Evolutionary conservation across 1,140 invertebrate genomes (phyloP), one percentile per base, ranked within the genome.

Genomic region (Zaprionus davidi): DNA sequence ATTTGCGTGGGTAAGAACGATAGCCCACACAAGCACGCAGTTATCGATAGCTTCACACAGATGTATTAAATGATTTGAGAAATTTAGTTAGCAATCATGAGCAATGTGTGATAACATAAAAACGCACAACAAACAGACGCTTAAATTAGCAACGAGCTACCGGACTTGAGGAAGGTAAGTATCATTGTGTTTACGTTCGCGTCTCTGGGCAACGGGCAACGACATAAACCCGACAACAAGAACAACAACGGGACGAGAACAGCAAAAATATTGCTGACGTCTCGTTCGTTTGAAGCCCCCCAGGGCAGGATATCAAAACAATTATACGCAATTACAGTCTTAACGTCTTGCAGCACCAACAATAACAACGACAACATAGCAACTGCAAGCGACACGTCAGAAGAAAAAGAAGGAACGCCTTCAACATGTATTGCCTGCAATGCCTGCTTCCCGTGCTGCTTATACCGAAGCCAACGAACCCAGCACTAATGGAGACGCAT

Each of bases 361-460:
- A 66, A 72, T 36, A n/a, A 55, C 38, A 28, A 28, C 46, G 51
- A 64, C 26, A 17, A 2, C 28, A 12, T 11, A 24, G n/a, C 36
- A 75, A 65, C 46, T 51, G 17, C 38, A 38, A 65, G 26, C 46
- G 60, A 75, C 81, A 71, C 44, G 58, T 70, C 78, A 73, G 58
- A 55, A 26, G 22, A 44, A 20, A n/a, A n/a, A 56, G 15, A 11
- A 51, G 20, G n/a, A 56, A n/a, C 26, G 26, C 53, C 53, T 17
- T n/a, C 53, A 57, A 15, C 87, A 99, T 99, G 98, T 99, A 99
- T 95, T 99, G 98, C 94, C 95, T 99, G 88, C 98, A 99, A 95
- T 99, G 98, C 97, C 94, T 99, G 81, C 97, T 99, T 82, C 99
- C 99, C 59, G 98, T 99, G 59, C 94, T 99, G 66, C 94, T 99